Base-by-base conservation (phyloP, 23 tunicate species). In the Aplidium turbinatum region DNA sequence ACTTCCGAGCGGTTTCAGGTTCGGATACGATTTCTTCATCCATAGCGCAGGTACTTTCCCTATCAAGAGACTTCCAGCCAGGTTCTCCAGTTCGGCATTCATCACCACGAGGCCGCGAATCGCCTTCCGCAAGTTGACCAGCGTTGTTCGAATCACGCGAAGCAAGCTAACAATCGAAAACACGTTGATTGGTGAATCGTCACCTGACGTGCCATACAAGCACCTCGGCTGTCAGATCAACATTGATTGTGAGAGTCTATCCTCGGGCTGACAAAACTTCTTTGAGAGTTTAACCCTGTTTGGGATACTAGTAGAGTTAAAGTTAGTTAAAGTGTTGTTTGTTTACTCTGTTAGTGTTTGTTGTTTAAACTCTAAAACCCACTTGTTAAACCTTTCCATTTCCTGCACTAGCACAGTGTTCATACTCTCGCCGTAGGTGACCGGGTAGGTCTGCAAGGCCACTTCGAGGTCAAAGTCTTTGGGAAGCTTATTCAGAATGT, bases 301-400 rank as follows among this genome's bases (percentile, higher is more conserved):
- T n/a, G n/a, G n/a, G n/a, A n/a, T n/a, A n/a, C n/a, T n/a, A n/a
- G n/a, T n/a, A n/a, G n/a, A n/a, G n/a, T n/a, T n/a, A n/a, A n/a
- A n/a, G n/a, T n/a, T n/a, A n/a, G n/a, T n/a, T n/a, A n/a, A n/a
- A n/a, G n/a, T n/a, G n/a, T n/a, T n/a, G n/a, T n/a, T n/a, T n/a
- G n/a, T n/a, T n/a, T n/a, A n/a, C n/a, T n/a, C n/a, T n/a, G n/a
- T n/a, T n/a, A n/a, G n/a, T n/a, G n/a, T n/a, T n/a, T n/a, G n/a
- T n/a, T n/a, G n/a, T n/a, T n/a, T n/a, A n/a, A n/a, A n/a, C n/a
- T n/a, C n/a, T n/a, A 42, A 16, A 42, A 38, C 74, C 52, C 47
- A 93, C 98, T 93, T 88, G 70, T 95, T 95, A 57, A 95, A 95
- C 55, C 99, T 80, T 68, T 95, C 99, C 99, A 95, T 95, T 58